Evolutionary conservation across 2,888 invertebrate genomes (phyloP).

Genomic region (Salpingus planirostris): DNA sequence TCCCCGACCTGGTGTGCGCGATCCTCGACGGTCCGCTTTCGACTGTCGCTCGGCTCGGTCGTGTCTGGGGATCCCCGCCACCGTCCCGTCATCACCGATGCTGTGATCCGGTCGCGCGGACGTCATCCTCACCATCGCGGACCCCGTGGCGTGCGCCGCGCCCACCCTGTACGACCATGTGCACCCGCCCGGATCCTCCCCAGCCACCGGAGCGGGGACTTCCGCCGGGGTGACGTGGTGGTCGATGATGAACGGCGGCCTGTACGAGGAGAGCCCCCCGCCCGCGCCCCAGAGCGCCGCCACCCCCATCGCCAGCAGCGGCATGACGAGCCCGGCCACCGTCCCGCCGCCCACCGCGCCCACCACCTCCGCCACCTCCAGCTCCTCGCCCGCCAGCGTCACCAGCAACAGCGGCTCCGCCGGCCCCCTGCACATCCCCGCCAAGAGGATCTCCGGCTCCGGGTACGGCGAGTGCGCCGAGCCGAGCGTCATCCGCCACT

Average conservation of each 20-base stretch:
- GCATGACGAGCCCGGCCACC: conserved; percentile 43
- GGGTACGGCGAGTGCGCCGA: conserved; percentile 48
- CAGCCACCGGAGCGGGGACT: conserved; percentile 76
- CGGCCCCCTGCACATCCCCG: conserved; percentile 81
- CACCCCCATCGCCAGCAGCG: conserved; percentile 48
- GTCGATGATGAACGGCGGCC: conserved; percentile 77
- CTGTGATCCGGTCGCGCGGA: conserved; percentile 38
- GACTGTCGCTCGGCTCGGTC: conserved; percentile 16
- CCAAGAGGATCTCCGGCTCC: conserved; percentile 62
- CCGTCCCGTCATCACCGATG: conserved; percentile 26
- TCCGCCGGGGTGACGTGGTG: conserved; percentile 79
- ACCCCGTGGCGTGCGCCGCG: conserved; percentile 73
- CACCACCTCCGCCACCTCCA: conserved; percentile 60
- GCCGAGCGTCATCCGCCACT: conserved; percentile 67
- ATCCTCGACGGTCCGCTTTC: conserved; percentile 18
- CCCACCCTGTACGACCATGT: conserved; percentile 75
- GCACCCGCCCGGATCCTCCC: conserved; percentile 59
- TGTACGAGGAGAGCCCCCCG: conserved; percentile 63
- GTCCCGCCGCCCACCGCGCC: conserved; percentile 47
- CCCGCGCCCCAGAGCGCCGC: conserved; percentile 46
- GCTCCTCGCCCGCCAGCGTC: conserved; percentile 51
- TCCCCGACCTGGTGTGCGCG: too few relatives aligned
- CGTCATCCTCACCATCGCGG: conserved; percentile 57
- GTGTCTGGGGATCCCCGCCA: too few relatives aligned
- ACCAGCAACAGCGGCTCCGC: conserved; percentile 58